Base-by-base conservation (phyloP, 2,888 invertebrate species). In the Ectropis crepuscularia region DNA sequence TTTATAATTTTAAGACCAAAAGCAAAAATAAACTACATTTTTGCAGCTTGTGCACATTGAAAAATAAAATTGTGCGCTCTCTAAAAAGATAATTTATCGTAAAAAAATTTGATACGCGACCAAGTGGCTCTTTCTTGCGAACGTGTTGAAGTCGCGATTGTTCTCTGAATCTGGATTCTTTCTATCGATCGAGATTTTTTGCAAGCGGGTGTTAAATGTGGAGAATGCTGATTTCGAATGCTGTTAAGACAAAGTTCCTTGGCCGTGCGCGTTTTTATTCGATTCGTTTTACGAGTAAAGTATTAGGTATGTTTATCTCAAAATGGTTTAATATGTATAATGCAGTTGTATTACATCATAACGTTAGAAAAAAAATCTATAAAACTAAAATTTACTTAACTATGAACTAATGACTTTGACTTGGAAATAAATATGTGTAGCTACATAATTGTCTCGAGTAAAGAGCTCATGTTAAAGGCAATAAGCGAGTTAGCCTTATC, bases 71-170 rank as follows among this genome's bases (percentile, higher is more conserved):
- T 51, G 43, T 1, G 16, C 16, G 16, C 48, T 43, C 5, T 16
- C 53, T 49, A 65, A 71, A 65, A 66, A 57, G 53, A 45, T 67
- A 57, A 64, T 61, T 67, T 68, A 69, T 68, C 57, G 70, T 59
- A 47, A 68, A 67, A 65, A 66, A 70, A 70, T 57, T 70, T 64
- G 65, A 62, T 70, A 62, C 48, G 50, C 62, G 54, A 58, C 67
- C 62, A 68, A 65, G 53, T 63, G 63, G 53, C 55, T 68, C 57
- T 54, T 67, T 72, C 66, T 67, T 67, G 55, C 53, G 55, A 60
- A 64, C 68, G 78, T 86, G 84, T 85, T 85, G 83, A 83, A 84
- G 85, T 85, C 88, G 85, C 88, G 89, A 89, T 90, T 89, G 88
- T 89, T 87, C 86, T 88, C 86, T 77, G 79, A 79, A 76, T 74